Percentiles rank a stretch among this genome's conserved stretches.
Evolutionary conservation across 2,888 invertebrate species (phyloP).

Genomic region (Nomada fabriciana): DNA sequence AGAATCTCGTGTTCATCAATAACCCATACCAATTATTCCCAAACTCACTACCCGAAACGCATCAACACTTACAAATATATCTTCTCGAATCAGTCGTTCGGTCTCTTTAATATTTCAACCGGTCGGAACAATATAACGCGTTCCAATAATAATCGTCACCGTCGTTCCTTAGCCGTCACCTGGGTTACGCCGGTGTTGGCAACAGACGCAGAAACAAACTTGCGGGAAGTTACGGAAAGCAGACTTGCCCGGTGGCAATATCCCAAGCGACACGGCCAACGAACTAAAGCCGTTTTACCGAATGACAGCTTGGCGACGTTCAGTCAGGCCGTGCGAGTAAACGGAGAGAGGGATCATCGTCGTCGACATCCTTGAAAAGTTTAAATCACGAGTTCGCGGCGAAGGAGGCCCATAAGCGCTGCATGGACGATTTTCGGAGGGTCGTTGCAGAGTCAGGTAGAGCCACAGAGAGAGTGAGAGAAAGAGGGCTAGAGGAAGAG

Average conservation of each 20-base stretch:
- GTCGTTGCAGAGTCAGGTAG: conserved; percentile 51
- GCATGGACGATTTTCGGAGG: conserved; percentile 44
- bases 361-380: conserved; percentile 58
- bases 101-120: conserved; percentile 30
- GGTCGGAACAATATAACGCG: not conserved
- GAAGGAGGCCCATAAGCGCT: conserved; percentile 32
- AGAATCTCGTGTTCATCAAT: no score
- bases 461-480: conserved; percentile 1
- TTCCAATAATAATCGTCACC: conserved; percentile 43
- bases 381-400: conserved; percentile 63
- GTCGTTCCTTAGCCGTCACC: conserved; percentile 40
- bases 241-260: conserved; percentile 34
- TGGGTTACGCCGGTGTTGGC: conserved; percentile 33
- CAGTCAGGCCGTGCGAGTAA: conserved; percentile 38
- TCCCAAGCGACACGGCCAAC: conserved; percentile 47
- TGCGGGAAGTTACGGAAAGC: conserved; percentile 28
- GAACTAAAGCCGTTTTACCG: conserved; percentile 60
- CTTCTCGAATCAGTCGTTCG: not conserved
- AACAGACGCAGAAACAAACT: conserved; percentile 45
- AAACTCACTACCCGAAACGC: not conserved
- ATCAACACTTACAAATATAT: not conserved
- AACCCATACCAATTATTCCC: not conserved
- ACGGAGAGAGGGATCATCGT: conserved; percentile 37
- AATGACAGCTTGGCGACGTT: conserved; percentile 62
- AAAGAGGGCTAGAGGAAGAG: not conserved